Base-by-base conservation (phyloP, 2,113 vertebrate genomes). In the Origma solitaria region DNA sequence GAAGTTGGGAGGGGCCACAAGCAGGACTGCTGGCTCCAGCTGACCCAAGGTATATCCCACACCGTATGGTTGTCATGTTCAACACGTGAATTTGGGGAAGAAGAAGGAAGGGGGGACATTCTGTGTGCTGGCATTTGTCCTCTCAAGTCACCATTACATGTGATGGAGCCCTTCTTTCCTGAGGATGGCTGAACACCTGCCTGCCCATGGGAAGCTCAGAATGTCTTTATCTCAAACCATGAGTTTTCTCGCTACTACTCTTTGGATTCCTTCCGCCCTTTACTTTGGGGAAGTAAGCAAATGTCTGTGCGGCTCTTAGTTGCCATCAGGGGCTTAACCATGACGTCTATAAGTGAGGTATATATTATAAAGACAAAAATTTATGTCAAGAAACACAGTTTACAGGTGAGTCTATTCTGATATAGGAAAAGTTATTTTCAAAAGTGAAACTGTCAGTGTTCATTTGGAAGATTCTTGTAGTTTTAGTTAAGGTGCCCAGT, bases 231-330 rank as follows among this genome's bases (percentile, higher is more conserved):
- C 5, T 61, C 42, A 50, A 10, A 9, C 10, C 12, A 42, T 0
- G 3, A 33, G 11, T 62, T 68, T 68, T 61, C 51, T 88, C 19
- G 19, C 23, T 88, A 75, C 57, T 37, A 7, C 4, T 2, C 16
- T 56, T 66, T 14, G 3, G 5, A 38, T 38, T 86, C 12, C 73
- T 25, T 40, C 10, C 8, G 7, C 1, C 5, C 19, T 44, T 11
- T 10, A 16, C 15, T 1, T 0, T 4, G 15, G 11, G 2, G 5
- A 3, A 61, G 18, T 14, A 7, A 76, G 9, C 0, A 0, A 79
- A 44, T 1, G 2, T 3, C 50, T 76, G 12, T 28, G 8, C 56
- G 30, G 40, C 3, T 13, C 17, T 50, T 38, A 70, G 11, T 13
- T 65, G 15, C 35, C 3, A 7, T 3, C 24, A 50, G 56, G 13